These are phyloP conservation scores for Seriola quinqueradiata DNA, from an alignment of 2,113 vertebrate species.

Conservation along the genomic window DNA sequence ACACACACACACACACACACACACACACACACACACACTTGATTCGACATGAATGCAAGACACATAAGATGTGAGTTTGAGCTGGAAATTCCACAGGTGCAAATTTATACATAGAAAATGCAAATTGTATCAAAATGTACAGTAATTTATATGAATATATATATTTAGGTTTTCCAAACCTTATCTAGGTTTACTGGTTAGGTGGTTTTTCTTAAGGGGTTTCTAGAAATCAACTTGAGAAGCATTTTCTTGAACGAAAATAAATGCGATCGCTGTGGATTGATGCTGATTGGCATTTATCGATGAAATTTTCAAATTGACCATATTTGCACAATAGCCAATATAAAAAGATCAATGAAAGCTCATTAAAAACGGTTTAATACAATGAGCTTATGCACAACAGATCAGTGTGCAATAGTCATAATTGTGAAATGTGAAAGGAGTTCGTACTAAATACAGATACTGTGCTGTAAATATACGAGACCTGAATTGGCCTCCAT, in stretches of 20 bases:
- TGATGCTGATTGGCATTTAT: neutral
- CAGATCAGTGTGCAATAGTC: neutral
- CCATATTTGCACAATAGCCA: neutral
- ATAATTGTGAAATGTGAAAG: too few relatives aligned
- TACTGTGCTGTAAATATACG: too few relatives aligned
- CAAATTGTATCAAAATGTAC: neutral
- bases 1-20: neutral
- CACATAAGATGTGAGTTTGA: neutral
- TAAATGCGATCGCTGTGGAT: neutral
- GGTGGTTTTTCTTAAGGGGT: too few relatives aligned
- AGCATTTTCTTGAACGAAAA: neutral
- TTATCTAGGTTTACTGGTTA: neutral
- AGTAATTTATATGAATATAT: neutral
- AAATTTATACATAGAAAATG: constrained; percentile 1
- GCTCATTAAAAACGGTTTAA: too few relatives aligned
- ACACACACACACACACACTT: too few relatives aligned
- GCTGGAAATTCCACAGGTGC: neutral
- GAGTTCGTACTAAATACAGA: neutral
- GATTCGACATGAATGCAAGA: neutral
- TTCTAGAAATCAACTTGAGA: neutral
- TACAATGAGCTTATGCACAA: too few relatives aligned
- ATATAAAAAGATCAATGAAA: too few relatives aligned
- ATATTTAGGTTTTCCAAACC: neutral
- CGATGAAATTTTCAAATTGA: neutral
- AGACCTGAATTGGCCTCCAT: too few relatives aligned